Conservation (phyloP, 2,888 invertebrate species). For the Acrocera orbiculus region DNA sequence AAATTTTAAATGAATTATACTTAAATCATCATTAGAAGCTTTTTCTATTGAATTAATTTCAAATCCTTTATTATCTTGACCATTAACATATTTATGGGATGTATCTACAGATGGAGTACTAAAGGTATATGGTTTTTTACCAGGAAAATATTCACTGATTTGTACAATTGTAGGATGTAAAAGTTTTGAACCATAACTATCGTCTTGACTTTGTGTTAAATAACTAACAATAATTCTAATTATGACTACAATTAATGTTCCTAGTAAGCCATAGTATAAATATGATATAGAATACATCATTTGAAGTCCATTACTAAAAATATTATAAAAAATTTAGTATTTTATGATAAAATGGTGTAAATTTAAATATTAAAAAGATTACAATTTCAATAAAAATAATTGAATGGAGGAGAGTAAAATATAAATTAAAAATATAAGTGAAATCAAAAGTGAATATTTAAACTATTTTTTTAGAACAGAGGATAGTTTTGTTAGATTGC, state of each 20-base stretch:
- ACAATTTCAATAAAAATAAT: no score
- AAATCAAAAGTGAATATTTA: no score
- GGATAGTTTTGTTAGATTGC: no score
- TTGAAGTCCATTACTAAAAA: constrained; percentile 35
- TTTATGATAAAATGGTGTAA: no score
- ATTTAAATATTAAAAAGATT: no score
- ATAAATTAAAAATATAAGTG: background rate
- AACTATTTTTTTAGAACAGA: no score
- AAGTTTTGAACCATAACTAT: constrained; percentile 46
- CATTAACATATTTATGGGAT: constrained; percentile 11
- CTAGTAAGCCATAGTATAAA: constrained; percentile 75
- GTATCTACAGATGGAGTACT: constrained; percentile 12
- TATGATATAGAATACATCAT: constrained; percentile 59
- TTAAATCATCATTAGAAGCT: background rate
- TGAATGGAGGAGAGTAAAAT: no score
- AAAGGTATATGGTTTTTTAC: constrained; percentile 37
- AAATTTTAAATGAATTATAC: background rate
- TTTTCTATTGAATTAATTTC: constrained; percentile 3
- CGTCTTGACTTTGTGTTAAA: constrained; percentile 39
- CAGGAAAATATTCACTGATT: constrained; percentile 39
- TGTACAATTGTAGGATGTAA: constrained; percentile 45
- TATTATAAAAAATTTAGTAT: constrained; percentile 16
- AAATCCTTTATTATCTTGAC: constrained; percentile 8
- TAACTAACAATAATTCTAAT: constrained; percentile 54
- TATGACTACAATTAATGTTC: constrained; percentile 53